These are phyloP conservation scores for Mormyrus proboscirostris DNA, from an alignment of 2,797 vertebrate genomes.

Conservation along the genomic window DNA sequence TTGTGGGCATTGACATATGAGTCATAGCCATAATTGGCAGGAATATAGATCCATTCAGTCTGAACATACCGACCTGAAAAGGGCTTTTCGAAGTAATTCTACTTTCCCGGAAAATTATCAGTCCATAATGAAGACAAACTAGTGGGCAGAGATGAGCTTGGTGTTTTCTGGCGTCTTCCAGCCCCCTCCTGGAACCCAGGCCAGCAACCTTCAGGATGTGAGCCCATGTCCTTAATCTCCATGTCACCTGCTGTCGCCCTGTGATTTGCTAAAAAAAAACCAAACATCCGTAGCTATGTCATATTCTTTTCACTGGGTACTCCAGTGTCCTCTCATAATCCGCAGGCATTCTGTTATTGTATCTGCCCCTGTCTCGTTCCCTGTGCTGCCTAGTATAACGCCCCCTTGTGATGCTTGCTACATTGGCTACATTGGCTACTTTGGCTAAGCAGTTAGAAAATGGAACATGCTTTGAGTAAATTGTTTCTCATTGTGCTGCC, in stretches of 20 bases:
- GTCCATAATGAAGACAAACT: neutral
- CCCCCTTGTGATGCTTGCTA: neutral
- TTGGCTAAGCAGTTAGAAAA: neutral
- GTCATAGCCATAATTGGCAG: constrained; percentile 12
- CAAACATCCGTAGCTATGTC: neutral
- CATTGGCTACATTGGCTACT: neutral
- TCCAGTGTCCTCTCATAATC: neutral
- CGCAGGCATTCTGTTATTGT: neutral
- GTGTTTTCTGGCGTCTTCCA: neutral
- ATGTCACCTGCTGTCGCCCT: neutral
- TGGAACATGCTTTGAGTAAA: neutral
- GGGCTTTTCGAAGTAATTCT: neutral
- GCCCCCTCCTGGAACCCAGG: neutral
- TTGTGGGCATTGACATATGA: constrained; percentile 18
- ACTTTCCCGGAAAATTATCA: neutral
- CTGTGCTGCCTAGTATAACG: neutral
- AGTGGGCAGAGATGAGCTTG: neutral
- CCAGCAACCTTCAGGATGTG: neutral
- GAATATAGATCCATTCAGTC: constrained; percentile 8
- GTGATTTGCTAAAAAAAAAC: neutral
- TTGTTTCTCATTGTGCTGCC: neutral
- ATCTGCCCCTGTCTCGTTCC: neutral
- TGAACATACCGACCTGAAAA: neutral
- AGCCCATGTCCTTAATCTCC: neutral
- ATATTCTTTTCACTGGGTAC: neutral